Percentiles rank a stretch among this genome's conserved stretches.
These are phyloP conservation scores for Oreochromis spilurus DNA, from an alignment of 2,113 vertebrate species.

Conservation along the genomic window DNA sequence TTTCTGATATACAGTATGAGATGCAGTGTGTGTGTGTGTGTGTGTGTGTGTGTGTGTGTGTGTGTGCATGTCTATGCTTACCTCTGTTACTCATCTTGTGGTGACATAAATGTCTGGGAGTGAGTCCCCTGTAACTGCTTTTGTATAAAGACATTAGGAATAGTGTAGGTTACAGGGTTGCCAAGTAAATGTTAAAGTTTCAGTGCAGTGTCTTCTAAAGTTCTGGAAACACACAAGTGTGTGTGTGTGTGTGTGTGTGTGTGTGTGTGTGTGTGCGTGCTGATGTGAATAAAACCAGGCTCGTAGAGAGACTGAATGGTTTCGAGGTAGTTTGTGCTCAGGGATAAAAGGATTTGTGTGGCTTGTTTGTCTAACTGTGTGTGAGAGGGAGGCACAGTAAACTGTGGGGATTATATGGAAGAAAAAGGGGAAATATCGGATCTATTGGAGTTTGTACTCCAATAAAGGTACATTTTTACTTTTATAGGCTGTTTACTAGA, in stretches of 20 bases:
- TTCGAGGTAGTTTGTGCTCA: conserved; percentile 8
- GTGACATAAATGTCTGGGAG: neutral
- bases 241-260: neutral
- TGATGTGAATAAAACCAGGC: conserved; percentile 28
- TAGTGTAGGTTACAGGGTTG: neutral
- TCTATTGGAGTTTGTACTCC: neutral
- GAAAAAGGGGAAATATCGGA: neutral
- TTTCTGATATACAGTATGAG: conserved; percentile 8
- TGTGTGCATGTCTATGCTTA: neutral
- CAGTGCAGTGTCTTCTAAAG: neutral
- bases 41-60: accelerated
- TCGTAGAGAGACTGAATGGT: conserved; percentile 15
- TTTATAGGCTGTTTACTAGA: neutral
- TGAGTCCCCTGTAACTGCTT: neutral
- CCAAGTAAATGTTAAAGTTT: neutral
- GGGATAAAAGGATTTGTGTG: conserved; percentile 16
- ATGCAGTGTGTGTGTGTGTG: neutral
- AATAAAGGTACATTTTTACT: neutral
- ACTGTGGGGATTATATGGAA: neutral
- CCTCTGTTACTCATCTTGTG: neutral
- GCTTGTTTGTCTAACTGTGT: neutral
- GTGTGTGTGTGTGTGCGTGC: neutral
- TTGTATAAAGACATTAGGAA: neutral
- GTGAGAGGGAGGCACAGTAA: neutral
- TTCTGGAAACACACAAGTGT: neutral